These are phyloP conservation scores for Hexactinellida sp. DNA, from an alignment of 37 sponge, comb jelly and placozoan genomes.

Conservation along the genomic window DNA sequence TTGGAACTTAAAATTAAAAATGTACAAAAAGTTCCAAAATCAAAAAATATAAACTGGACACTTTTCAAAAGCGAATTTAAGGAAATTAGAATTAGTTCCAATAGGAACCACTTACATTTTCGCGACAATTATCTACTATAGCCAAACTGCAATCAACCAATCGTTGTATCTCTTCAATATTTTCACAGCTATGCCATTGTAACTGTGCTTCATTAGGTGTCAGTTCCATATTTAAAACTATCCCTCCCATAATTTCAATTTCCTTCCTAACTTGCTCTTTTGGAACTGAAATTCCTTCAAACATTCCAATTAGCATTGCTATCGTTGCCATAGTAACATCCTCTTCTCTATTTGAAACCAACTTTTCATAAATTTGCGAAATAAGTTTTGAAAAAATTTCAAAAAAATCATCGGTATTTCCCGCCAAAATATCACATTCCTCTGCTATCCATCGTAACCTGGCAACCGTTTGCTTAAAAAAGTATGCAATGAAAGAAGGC, in stretches of 20 bases:
- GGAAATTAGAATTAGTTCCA: slow-evolving; percentile 2
- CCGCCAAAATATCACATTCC: neutral
- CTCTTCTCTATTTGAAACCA: neutral
- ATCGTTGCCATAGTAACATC: neutral
- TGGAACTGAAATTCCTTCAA: neutral
- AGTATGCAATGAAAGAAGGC: neutral
- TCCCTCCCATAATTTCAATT: neutral
- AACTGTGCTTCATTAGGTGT: neutral
- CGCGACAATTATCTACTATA: neutral
- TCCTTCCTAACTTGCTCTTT: neutral
- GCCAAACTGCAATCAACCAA: neutral
- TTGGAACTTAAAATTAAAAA: no score
- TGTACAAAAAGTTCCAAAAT: no score
- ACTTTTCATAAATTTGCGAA: neutral
- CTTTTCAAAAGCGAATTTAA: no score
- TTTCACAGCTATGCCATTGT: neutral
- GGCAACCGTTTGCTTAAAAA: neutral
- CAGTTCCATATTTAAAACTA: neutral
- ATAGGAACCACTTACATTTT: neutral
- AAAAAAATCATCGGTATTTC: neutral
- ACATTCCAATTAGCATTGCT: neutral
- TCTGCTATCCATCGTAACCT: neutral
- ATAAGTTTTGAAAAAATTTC: neutral
- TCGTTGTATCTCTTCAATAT: neutral
- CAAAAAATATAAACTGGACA: no score